Percentiles rank a stretch among this genome's conserved stretches.
Evolutionary conservation across 2,113 vertebrate species (phyloP).

Genomic region (Rhea pennata): DNA sequence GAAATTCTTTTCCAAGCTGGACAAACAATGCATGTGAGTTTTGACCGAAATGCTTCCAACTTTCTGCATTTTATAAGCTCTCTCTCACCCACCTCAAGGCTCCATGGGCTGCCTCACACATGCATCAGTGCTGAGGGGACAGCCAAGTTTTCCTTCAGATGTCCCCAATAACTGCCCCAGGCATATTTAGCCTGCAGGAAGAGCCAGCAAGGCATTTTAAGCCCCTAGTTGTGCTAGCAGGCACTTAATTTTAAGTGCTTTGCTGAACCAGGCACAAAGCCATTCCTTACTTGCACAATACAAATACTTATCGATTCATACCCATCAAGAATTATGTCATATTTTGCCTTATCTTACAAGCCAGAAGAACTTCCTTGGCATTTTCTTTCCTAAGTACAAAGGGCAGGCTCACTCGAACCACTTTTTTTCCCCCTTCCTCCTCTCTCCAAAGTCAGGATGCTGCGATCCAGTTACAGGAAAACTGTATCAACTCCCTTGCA

Average conservation of each 20-base stretch:
- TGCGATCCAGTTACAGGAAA: neutral
- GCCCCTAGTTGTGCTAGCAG: neutral
- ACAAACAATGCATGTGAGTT: neutral
- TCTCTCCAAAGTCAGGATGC: neutral
- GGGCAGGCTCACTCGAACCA: neutral
- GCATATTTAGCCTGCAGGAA: neutral
- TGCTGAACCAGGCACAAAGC: constrained; percentile 26
- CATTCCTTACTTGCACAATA: neutral
- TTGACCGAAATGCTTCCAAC: neutral
- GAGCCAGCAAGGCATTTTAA: neutral
- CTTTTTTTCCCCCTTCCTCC: neutral
- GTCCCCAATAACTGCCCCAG: neutral
- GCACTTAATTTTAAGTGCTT: neutral
- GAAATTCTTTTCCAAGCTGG: neutral
- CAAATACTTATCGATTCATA: neutral
- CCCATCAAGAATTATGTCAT: constrained; percentile 15
- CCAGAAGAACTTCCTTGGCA: constrained; percentile 24
- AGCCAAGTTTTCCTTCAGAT: neutral
- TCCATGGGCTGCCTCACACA: neutral
- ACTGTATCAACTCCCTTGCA: rapidly evolving
- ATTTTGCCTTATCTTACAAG: constrained; percentile 25
- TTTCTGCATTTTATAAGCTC: neutral
- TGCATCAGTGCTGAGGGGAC: neutral
- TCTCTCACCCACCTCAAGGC: neutral
- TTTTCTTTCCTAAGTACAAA: neutral